Evolutionary conservation across 2,888 invertebrate species (phyloP).

Genomic region (Scaptomyza parva): DNA sequence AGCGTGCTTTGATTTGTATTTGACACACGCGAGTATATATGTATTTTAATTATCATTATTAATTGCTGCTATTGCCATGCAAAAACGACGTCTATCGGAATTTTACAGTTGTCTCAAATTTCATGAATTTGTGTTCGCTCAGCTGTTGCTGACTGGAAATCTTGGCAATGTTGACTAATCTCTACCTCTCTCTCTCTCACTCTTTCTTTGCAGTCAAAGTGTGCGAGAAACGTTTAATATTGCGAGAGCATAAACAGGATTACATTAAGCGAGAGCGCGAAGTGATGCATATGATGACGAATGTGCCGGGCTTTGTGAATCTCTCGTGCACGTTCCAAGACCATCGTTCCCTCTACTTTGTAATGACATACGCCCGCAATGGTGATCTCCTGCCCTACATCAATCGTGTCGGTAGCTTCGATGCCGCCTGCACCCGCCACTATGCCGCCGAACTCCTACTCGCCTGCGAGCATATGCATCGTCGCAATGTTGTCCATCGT

Average conservation of each 20-base stretch:
- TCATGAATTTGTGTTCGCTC: slow-evolving; percentile 31
- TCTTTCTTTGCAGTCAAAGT: slow-evolving; percentile 92
- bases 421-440: slow-evolving; percentile 94
- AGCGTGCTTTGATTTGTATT: slow-evolving; percentile 9
- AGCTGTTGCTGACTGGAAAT: slow-evolving; percentile 36
- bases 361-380: slow-evolving; percentile 96
- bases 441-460: slow-evolving; percentile 97
- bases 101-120: slow-evolving; percentile 49
- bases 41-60: slow-evolving; percentile 4
- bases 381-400: slow-evolving; percentile 97
- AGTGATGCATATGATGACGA: slow-evolving; percentile 93
- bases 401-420: slow-evolving; percentile 95
- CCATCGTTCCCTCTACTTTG: slow-evolving; percentile 95
- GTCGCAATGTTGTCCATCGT: slow-evolving; percentile 95
- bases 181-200: background rate
- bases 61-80: slow-evolving; percentile 12
- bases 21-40: background rate
- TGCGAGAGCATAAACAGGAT: slow-evolving; percentile 96
- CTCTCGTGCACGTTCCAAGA: slow-evolving; percentile 99
- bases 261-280: slow-evolving; percentile 98
- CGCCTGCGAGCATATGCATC: slow-evolving; percentile 96
- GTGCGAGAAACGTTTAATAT: slow-evolving; percentile 97
- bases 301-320: slow-evolving; percentile 95
- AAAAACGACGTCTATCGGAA: slow-evolving; percentile 42
- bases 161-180: slow-evolving; percentile 23